Conservation (phyloP, 2,888 invertebrate species). For the Lithosia quadra region DNA sequence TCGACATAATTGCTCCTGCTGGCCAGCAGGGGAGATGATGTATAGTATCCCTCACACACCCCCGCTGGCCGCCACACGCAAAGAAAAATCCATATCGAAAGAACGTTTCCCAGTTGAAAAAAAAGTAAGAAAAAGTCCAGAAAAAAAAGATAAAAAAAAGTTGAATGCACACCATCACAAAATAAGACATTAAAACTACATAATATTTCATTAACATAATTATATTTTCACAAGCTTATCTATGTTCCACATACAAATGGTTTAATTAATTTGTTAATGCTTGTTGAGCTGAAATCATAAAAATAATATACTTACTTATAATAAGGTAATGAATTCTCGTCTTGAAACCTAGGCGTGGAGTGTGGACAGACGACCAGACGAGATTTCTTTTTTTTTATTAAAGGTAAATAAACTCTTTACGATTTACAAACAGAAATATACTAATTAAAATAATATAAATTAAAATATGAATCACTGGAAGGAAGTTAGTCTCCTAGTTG, state of each 20-base stretch:
- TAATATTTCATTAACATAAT: conserved; percentile 1
- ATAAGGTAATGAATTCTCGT: background rate
- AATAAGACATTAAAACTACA: background rate
- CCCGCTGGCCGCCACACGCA: no score
- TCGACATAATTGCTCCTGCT: no score
- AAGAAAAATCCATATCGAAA: no score
- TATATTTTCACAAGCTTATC: conserved; percentile 9
- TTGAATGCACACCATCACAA: background rate
- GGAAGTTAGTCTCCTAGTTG: conserved; percentile 9
- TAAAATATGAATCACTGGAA: conserved; percentile 5
- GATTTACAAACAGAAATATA: conserved; percentile 8
- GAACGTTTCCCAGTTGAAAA: background rate
- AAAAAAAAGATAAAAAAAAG: background rate
- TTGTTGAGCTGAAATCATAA: background rate
- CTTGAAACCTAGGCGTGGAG: background rate
- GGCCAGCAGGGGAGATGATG: no score
- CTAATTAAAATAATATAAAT: conserved; percentile 12
- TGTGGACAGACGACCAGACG: background rate
- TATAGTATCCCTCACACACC: no score
- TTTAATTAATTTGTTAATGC: background rate
- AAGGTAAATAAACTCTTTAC: conserved; percentile 18
- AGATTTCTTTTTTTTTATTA: conserved; percentile 9
- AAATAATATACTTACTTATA: background rate
- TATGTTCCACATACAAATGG: background rate
- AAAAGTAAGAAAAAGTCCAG: background rate